Base-by-base conservation (phyloP, 2,888 invertebrate species). In the Tinea semifulvella region DNA sequence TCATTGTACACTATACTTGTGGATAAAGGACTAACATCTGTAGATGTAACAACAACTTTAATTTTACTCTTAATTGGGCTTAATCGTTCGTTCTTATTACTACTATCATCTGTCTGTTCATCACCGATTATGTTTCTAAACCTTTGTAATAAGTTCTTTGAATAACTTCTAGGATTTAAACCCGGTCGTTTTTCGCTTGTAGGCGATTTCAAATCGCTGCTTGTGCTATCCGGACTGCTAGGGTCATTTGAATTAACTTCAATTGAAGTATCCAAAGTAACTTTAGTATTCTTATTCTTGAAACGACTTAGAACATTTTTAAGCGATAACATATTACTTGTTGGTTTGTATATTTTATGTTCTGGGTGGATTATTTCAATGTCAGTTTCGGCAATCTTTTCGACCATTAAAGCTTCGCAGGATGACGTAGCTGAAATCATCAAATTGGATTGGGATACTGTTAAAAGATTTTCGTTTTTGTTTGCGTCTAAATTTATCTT, bases 281-380 rank as follows among this genome's bases (percentile, higher is more conserved):
- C 76, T 26, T 65, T 77, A 0, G 70, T 70, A n/a, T 66, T 68
- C 63, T 63, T 68, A 46, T 63, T 68, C 55, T 79, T 82, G 49
- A 86, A 82, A 42, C 84, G 70, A 55, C 81, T 84, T 4, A 86
- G 61, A 20, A 86, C 79, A 53, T 84, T 85, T 58, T 84, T 83
- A 1, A 86, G 66, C 2, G 86, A 81, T 1, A 77, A 54, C 50
- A 80, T 68, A 48, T 77, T 85, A 40, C 82, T 79, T 0, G 84
- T 83, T 38, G 88, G 86, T 49, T 89, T 85, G 57, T 91, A 91
- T 53, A 91, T 91, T 68, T 89, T 91, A 62, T 92, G 90, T 58
- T 91, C 91, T 0, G 92, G 92, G 58, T 91, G 91, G 49, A 88
- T 83, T 2, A 83, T 68, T 61, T 69, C 81, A 51, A 66, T 68